Conservation (phyloP, 2,113 vertebrate genomes). For the Thomomys bottae region DNA sequence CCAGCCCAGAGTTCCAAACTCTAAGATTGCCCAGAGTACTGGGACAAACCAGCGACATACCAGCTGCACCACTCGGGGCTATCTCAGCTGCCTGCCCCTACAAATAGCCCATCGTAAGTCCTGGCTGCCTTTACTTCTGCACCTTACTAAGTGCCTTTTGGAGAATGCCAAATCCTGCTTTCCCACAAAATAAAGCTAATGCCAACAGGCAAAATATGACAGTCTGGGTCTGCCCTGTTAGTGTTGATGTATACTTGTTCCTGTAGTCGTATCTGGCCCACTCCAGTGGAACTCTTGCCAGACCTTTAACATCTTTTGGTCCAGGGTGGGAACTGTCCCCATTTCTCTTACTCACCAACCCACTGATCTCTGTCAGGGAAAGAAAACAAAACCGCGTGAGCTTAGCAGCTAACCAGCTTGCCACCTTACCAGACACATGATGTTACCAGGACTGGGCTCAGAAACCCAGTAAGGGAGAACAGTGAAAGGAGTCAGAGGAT, state of each 20-base stretch:
- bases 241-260: background rate
- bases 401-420: background rate
- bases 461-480: constrained; percentile 45
- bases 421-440: background rate
- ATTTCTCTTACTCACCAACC: background rate
- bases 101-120: rapidly evolving
- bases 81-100: background rate
- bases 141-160: constrained; percentile 18
- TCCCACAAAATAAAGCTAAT: constrained; percentile 63
- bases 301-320: background rate
- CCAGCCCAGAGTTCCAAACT: constrained; percentile 68
- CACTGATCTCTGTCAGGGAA: background rate
- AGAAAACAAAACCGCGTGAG: background rate
- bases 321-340: background rate
- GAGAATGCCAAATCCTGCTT: background rate
- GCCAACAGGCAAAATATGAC: background rate
- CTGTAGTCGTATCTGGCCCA: background rate
- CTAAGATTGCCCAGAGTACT: constrained; percentile 52
- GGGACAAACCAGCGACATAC: background rate
- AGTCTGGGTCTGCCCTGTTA: background rate
- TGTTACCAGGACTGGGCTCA: constrained; percentile 6
- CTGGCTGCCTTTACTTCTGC: background rate
- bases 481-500: background rate
- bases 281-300: background rate
- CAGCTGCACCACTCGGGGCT: background rate